phyloP scores from a whole-genome alignment of 1,140 invertebrate genomes.

The Colletes latitarsis region DNA sequence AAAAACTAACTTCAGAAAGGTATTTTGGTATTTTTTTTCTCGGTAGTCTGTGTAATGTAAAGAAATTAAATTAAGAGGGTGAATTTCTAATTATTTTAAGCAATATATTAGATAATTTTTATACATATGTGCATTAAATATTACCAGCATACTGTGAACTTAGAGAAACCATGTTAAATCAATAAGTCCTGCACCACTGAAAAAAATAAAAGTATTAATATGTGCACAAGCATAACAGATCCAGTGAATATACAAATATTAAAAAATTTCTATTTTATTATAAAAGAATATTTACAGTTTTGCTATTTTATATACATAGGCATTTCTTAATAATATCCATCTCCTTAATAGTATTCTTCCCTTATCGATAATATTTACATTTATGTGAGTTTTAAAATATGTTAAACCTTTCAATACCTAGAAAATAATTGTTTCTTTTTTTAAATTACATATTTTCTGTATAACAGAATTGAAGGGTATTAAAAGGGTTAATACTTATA shows the following conservation, averaged over 20 bases:
- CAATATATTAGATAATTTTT: background rate
- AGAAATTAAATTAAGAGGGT: too few species aligned
- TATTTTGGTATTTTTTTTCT: too few species aligned
- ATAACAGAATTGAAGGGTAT: too few species aligned
- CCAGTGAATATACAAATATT: background rate
- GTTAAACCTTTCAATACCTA: too few species aligned
- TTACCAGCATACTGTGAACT: background rate
- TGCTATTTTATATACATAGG: background rate
- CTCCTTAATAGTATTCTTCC: background rate
- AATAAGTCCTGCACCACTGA: background rate
- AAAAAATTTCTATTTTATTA: slow-evolving; percentile 4
- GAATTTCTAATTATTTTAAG: background rate
- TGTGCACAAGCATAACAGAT: background rate
- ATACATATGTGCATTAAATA: background rate
- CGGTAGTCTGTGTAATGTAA: too few species aligned
- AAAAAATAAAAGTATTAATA: slow-evolving; percentile 24
- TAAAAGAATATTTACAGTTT: background rate
- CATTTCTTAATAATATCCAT: background rate
- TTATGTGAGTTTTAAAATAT: background rate
- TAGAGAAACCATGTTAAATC: background rate
- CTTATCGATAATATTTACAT: background rate
- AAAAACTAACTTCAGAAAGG: too few species aligned
- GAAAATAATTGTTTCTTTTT: too few species aligned
- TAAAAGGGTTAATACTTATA: background rate
- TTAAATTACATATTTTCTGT: too few species aligned